Percentiles rank a stretch among this genome's conserved stretches.
phyloP scores from a whole-genome alignment of 1,140 invertebrate species.

The Varroa destructor region DNA sequence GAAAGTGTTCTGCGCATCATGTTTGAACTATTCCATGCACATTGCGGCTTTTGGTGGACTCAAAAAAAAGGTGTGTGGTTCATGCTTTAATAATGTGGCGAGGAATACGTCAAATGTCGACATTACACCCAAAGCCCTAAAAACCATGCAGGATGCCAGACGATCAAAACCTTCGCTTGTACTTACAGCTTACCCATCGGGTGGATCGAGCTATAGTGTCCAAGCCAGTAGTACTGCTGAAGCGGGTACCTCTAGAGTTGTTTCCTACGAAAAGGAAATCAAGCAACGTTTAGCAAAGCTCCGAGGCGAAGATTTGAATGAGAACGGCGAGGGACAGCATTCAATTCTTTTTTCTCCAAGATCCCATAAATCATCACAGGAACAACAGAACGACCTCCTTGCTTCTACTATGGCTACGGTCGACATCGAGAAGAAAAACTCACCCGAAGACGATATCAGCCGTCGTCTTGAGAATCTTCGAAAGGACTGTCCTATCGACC shows the following conservation, averaged over 20 bases:
- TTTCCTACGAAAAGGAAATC: background rate
- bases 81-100: background rate
- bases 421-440: conserved; percentile 15
- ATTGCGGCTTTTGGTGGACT: too few species aligned
- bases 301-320: background rate
- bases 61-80: background rate
- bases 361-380: background rate
- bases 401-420: background rate
- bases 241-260: too few species aligned
- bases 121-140: conserved; percentile 7
- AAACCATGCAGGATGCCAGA: background rate
- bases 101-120: background rate
- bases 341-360: background rate
- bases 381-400: conserved; percentile 14
- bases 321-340: background rate
- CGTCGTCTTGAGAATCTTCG: conserved; percentile 5
- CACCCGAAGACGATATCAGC: conserved; percentile 1
- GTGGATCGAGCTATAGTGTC: too few species aligned
- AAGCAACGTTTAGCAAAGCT: background rate
- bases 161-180: background rate
- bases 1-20: conserved; percentile 4
- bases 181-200: too few species aligned
- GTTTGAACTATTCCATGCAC: background rate
- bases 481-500: background rate
- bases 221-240: too few species aligned